A percentile compares a stretch with the other conserved stretches of the same genome.
phyloP scores from a whole-genome alignment of 2,797 vertebrate species.

The Mormyrus hasselquistii region DNA sequence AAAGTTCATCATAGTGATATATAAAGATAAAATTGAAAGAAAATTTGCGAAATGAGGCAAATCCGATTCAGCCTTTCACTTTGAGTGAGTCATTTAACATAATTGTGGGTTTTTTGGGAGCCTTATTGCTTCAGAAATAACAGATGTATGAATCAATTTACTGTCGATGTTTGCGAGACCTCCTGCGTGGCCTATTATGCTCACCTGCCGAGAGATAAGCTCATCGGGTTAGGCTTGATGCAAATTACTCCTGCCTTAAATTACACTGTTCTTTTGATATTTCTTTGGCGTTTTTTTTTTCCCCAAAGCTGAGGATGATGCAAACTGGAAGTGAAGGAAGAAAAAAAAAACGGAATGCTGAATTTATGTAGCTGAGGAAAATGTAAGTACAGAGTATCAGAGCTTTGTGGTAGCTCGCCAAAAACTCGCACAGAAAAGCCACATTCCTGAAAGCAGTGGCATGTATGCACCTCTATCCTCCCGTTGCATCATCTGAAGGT shows the following conservation, averaged over 20 bases:
- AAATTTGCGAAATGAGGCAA: not conserved
- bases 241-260: constrained; percentile 1
- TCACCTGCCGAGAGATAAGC: not conserved
- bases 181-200: not conserved
- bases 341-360: not conserved
- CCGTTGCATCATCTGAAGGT: not conserved
- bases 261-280: not conserved
- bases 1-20: not conserved
- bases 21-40: not conserved
- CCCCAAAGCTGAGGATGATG: not conserved
- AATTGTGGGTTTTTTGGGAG: not conserved
- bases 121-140: not conserved
- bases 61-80: not conserved
- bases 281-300: not conserved
- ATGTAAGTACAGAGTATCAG: not conserved
- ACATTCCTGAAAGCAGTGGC: not conserved
- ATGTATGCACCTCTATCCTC: not conserved
- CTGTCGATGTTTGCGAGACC: not conserved
- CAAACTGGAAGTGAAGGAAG: not conserved
- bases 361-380: not conserved
- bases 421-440: not conserved
- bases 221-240: not conserved
- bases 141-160: not conserved
- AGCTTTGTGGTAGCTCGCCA: not conserved
- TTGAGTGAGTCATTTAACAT: not conserved